Conservation (phyloP, 2,888 invertebrate species). For the Pristionchus arcanus region DNA sequence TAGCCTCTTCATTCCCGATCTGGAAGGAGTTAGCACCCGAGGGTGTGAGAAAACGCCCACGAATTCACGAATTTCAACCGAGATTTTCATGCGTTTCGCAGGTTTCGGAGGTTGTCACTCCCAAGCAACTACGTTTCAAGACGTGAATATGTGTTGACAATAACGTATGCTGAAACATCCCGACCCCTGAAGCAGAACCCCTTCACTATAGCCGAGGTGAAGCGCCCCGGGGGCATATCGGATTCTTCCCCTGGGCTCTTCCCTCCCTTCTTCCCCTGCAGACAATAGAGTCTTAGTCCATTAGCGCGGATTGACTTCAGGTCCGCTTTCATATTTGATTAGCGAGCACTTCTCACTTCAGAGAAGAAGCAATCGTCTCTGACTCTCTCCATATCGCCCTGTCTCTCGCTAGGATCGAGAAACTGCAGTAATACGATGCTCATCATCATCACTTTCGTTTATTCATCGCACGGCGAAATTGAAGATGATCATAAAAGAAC, state of each 20-base stretch:
- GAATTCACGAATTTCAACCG: neutral
- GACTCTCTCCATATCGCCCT: too few species aligned
- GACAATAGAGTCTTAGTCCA: conserved; percentile 2
- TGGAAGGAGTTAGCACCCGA: neutral
- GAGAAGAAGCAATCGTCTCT: neutral
- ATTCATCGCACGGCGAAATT: conserved; percentile 27
- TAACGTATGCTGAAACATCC: neutral
- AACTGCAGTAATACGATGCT: neutral
- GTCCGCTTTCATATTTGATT: conserved; percentile 29
- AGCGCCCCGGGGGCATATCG: neutral
- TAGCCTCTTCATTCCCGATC: neutral
- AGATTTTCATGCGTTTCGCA: neutral
- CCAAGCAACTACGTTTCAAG: neutral
- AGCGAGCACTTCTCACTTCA: neutral
- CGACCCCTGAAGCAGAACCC: neutral
- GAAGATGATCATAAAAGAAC: conserved; percentile 30
- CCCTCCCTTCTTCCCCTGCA: neutral
- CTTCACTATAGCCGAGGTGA: neutral
- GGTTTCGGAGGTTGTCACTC: neutral
- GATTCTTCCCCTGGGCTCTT: conserved; percentile 1
- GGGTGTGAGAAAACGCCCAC: conserved; percentile 11
- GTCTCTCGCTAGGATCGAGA: neutral
- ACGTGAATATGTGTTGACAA: neutral
- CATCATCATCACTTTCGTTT: conserved; percentile 38
- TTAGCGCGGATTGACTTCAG: conserved; percentile 19